Percentiles rank a stretch among this genome's conserved stretches.
Evolutionary conservation across 2,888 invertebrate species (phyloP).

Genomic region (Drosophila dives): DNA sequence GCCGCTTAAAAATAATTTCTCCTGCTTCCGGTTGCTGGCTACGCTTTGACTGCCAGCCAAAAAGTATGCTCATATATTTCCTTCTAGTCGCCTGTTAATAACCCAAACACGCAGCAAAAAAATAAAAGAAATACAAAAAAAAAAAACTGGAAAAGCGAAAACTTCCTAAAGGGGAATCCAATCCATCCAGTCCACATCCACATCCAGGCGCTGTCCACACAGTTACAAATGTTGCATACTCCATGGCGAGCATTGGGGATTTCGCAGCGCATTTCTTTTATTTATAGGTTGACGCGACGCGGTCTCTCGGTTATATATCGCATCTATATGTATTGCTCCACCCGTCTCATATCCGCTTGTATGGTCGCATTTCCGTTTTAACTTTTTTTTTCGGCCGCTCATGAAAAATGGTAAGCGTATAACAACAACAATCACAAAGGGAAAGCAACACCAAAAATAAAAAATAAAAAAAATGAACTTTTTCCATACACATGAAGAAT

Average conservation of each 20-base stretch:
- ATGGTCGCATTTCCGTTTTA: constrained; percentile 81
- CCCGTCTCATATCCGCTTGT: constrained; percentile 75
- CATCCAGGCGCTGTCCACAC: constrained; percentile 34
- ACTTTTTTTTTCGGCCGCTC: constrained; percentile 57
- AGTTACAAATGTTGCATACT: constrained; percentile 62
- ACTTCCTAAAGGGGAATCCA: constrained; percentile 22
- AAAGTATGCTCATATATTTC: constrained; percentile 70
- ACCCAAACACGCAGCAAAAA: constrained; percentile 45
- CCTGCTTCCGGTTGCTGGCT: constrained; percentile 68
- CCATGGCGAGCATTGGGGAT: constrained; percentile 50
- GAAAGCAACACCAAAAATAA: not conserved
- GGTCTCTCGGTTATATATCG: constrained; percentile 62
- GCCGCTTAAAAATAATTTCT: constrained; percentile 78
- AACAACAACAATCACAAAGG: constrained; percentile 14
- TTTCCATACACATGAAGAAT: constrained; percentile 40
- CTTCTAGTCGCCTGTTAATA: constrained; percentile 63
- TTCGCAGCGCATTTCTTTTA: constrained; percentile 61
- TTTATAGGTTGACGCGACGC: constrained; percentile 71
- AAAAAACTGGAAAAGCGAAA: constrained; percentile 14
- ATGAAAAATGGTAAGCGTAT: constrained; percentile 56
- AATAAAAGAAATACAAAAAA: not conserved
- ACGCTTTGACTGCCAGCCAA: constrained; percentile 66
- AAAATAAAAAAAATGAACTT: constrained; percentile 8
- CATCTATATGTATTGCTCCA: constrained; percentile 49
- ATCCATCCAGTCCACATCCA: constrained; percentile 25